phyloP scores from a whole-genome alignment of 2,113 vertebrate species.

The Mola mola region DNA sequence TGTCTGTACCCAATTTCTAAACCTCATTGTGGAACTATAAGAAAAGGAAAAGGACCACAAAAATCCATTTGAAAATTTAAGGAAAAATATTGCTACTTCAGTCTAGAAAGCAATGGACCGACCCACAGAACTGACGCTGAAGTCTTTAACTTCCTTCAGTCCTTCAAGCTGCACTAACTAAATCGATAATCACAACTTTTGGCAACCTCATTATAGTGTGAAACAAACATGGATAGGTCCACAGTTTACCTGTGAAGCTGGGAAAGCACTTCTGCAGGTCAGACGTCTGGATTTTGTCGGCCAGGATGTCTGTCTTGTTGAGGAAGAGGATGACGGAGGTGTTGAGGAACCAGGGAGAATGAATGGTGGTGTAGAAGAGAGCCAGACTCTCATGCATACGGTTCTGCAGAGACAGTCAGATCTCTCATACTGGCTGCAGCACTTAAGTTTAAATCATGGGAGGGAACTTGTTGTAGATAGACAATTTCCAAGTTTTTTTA shows the following conservation, averaged over 20 bases:
- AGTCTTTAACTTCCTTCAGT: too few relatives aligned
- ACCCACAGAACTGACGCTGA: too few relatives aligned
- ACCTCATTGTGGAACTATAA: too few relatives aligned
- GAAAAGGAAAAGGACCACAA: too few relatives aligned
- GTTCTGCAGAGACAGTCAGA: slow-evolving; percentile 78
- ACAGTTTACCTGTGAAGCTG: slow-evolving; percentile 80
- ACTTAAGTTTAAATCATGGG: not conserved
- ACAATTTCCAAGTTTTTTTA: not conserved
- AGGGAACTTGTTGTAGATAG: not conserved
- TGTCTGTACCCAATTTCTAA: too few relatives aligned
- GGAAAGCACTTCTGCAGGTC: slow-evolving; percentile 88
- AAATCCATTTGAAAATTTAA: too few relatives aligned
- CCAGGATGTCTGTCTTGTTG: slow-evolving; percentile 92
- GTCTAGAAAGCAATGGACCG: too few relatives aligned
- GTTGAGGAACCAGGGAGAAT: slow-evolving; percentile 86
- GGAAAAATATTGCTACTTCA: too few relatives aligned
- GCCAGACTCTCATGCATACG: slow-evolving; percentile 92
- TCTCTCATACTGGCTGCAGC: not conserved
- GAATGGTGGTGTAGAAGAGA: slow-evolving; percentile 90
- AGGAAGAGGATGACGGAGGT: slow-evolving; percentile 92
- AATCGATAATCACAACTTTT: too few relatives aligned
- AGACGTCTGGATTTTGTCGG: slow-evolving; percentile 87
- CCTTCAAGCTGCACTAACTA: too few relatives aligned
- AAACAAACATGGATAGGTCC: too few relatives aligned
- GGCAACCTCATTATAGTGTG: too few relatives aligned